Evolutionary conservation across 2,888 invertebrate genomes (phyloP).

Genomic region (Protonemura montana): DNA sequence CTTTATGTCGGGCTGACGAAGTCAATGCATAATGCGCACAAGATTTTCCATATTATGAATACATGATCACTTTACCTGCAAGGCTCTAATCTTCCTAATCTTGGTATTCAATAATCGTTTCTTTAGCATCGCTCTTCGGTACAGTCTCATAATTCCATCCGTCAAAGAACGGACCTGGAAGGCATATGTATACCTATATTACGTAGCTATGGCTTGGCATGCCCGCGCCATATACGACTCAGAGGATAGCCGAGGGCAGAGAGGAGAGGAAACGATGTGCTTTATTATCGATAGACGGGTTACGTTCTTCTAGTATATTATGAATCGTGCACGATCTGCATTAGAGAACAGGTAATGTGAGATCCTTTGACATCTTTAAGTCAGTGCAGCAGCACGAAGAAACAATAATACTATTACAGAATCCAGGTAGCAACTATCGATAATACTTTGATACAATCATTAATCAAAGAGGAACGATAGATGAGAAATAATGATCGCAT

Average conservation of each 20-base stretch:
- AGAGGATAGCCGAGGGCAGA: too few species aligned
- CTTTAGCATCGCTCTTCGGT: not conserved
- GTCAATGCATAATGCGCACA: not conserved
- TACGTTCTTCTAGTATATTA: too few species aligned
- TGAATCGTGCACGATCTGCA: not conserved
- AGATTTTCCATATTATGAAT: not conserved
- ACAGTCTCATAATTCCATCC: conserved; percentile 1
- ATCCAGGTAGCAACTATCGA: not conserved
- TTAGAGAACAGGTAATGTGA: not conserved
- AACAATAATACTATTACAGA: not conserved
- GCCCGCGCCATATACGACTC: too few species aligned
- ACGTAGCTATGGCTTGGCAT: too few species aligned
- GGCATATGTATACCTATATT: not conserved
- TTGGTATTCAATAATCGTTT: conserved; percentile 32
- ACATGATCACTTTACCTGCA: conserved; percentile 7
- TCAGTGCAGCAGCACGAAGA: not conserved
- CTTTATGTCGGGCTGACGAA: not conserved
- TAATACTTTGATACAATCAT: not conserved
- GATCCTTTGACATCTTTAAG: not conserved
- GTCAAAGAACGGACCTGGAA: not conserved
- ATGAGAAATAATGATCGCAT: conserved; percentile 13
- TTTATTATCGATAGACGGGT: too few species aligned
- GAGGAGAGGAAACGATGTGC: too few species aligned
- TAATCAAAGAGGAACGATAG: not conserved
- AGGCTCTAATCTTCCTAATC: conserved; percentile 27